Evolutionary conservation across 1,140 invertebrate genomes (phyloP).

Genomic region (Rhopalosiphum maidis): DNA sequence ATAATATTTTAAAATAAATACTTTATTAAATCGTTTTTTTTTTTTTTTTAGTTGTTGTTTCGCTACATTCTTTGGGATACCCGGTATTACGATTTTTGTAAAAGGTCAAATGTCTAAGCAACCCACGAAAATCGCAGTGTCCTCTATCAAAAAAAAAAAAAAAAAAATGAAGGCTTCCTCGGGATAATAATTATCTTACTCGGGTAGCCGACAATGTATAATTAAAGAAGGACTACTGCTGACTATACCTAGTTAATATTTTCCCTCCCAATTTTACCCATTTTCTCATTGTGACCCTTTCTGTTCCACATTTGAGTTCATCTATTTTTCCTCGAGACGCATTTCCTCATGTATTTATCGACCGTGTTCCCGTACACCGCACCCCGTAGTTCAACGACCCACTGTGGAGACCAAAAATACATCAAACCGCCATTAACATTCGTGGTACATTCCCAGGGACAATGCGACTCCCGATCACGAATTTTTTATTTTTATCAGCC

Average conservation of each 20-base stretch:
- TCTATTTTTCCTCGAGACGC: constrained; percentile 27
- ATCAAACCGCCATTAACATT: constrained; percentile 57
- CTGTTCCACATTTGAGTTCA: constrained; percentile 3
- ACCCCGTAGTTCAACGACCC: constrained; percentile 23
- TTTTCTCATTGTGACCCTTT: not conserved
- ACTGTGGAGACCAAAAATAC: constrained; percentile 26
- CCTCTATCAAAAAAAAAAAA: constrained; percentile 13
- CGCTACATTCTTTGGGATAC: not conserved
- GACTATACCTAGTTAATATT: not conserved
- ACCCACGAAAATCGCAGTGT: not conserved
- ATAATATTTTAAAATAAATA: constrained; percentile 4
- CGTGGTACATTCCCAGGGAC: constrained; percentile 9
- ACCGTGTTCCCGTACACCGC: not conserved
- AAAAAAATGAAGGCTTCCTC: not conserved
- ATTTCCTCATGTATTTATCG: constrained; percentile 25
- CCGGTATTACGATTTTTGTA: not conserved
- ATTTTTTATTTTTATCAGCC: constrained; percentile 21
- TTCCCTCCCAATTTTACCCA: not conserved
- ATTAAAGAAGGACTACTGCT: not conserved
- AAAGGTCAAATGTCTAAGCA: constrained; percentile 21
- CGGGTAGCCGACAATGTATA: constrained; percentile 34
- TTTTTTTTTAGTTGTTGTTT: not conserved
- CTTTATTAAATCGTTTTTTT: not conserved
- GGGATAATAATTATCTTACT: constrained; percentile 1
- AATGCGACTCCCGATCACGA: not conserved